phyloP scores from a whole-genome alignment of 2,888 invertebrate genomes.

The Drosophila helvetica region DNA sequence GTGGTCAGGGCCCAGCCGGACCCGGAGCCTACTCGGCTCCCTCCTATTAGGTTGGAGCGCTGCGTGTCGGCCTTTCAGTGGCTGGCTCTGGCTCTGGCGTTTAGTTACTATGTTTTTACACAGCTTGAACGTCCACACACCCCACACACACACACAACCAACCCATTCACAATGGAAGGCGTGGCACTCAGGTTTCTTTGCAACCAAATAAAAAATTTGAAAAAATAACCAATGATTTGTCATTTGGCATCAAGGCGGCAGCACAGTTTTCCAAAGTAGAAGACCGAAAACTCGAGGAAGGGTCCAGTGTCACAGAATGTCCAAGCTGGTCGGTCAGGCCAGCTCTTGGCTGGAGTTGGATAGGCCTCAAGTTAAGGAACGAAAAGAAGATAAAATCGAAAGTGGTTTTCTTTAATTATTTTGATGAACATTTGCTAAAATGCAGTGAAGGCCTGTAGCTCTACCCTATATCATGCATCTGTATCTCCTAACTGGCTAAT shows the following conservation, averaged over 20 bases:
- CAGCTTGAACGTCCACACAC: slow-evolving; percentile 43
- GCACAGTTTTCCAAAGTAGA: neutral
- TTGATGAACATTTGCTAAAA: no score
- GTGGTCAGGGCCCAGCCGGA: slow-evolving; percentile 48
- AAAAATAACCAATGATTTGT: slow-evolving; percentile 29
- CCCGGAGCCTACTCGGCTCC: slow-evolving; percentile 49
- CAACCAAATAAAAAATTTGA: slow-evolving; percentile 69
- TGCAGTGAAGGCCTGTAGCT: no score
- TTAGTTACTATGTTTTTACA: slow-evolving; percentile 64
- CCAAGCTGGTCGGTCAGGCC: no score
- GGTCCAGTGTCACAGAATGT: no score
- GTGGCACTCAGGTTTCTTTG: slow-evolving; percentile 57
- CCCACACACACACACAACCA: slow-evolving; percentile 10
- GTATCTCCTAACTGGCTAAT: no score
- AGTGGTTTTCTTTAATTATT: no score
- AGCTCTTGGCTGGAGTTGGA: no score
- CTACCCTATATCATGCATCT: no score
- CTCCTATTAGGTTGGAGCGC: slow-evolving; percentile 51
- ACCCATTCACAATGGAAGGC: slow-evolving; percentile 25
- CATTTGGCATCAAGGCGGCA: neutral
- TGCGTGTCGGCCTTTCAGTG: slow-evolving; percentile 1
- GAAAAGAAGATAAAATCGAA: no score
- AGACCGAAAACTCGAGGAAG: no score
- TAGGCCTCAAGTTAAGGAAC: no score
- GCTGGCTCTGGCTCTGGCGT: neutral